Conservation (phyloP, 2,113 vertebrate genomes). For the Madoqua kirkii region DNA sequence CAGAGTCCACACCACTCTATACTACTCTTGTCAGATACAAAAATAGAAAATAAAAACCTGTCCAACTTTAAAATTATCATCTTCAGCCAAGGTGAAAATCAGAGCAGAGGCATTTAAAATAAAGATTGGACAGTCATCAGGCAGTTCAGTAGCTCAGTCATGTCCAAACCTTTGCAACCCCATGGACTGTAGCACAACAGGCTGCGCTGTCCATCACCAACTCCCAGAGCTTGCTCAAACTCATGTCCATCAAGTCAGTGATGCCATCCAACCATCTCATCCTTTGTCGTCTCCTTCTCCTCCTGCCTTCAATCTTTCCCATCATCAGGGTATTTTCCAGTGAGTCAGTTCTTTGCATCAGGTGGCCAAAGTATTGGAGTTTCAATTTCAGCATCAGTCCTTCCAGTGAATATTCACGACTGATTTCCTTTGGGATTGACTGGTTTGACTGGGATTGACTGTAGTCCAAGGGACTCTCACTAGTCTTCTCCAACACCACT, state of each 20-base stretch:
- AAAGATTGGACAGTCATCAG: neutral
- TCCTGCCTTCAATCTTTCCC: neutral
- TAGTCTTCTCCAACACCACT: neutral
- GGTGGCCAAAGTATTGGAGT: neutral
- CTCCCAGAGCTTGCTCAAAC: neutral
- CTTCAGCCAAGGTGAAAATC: neutral
- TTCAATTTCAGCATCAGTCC: neutral
- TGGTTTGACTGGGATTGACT: neutral
- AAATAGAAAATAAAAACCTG: neutral
- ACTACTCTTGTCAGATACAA: neutral
- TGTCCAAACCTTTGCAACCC: neutral
- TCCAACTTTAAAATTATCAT: neutral
- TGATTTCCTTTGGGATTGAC: neutral
- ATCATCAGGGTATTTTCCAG: neutral
- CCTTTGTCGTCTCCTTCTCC: neutral
- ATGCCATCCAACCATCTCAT: neutral
- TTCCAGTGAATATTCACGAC: neutral
- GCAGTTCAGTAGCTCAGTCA: neutral
- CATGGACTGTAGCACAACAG: neutral
- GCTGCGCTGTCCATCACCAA: neutral
- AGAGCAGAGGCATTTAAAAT: neutral
- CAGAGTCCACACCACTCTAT: neutral
- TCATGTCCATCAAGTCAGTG: neutral
- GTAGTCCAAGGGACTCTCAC: neutral
- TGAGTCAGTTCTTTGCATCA: neutral